Evolutionary conservation across 2,113 vertebrate genomes (phyloP).

Genomic region (Labeo catla): DNA sequence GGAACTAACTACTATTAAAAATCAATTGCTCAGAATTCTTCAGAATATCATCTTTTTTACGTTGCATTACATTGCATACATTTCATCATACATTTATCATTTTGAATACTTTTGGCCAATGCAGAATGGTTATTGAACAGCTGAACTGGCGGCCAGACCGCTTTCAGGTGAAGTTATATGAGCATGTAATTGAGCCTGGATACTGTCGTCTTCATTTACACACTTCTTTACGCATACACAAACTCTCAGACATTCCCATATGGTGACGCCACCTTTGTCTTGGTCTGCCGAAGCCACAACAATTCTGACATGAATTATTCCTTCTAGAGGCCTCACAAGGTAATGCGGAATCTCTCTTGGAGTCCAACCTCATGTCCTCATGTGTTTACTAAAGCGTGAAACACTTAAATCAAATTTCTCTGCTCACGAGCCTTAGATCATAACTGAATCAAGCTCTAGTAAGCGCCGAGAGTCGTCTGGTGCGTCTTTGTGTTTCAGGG

Average conservation of each 20-base stretch:
- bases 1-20: no score
- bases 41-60: no score
- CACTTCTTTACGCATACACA: constrained; percentile 4
- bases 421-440: not conserved
- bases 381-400: constrained; percentile 12
- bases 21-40: no score
- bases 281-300: constrained; percentile 18
- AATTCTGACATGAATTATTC: constrained; percentile 5
- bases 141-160: not conserved
- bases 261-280: constrained; percentile 28
- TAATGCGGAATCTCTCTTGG: not conserved
- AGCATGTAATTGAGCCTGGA: constrained; percentile 26
- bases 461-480: not conserved
- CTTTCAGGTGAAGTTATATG: constrained; percentile 21
- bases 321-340: constrained; percentile 1
- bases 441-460: constrained; percentile 12
- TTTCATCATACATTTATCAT: not conserved
- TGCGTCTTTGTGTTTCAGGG: constrained; percentile 19
- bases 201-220: constrained; percentile 23
- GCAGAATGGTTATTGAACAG: not conserved
- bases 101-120: not conserved
- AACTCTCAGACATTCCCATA: not conserved
- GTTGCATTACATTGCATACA: not conserved
- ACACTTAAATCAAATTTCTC: not conserved
- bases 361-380: not conserved